A percentile compares a stretch with the other conserved stretches of the same genome.
phyloP scores from a whole-genome alignment of 2,113 vertebrate genomes.

The Callorhinus ursinus region DNA sequence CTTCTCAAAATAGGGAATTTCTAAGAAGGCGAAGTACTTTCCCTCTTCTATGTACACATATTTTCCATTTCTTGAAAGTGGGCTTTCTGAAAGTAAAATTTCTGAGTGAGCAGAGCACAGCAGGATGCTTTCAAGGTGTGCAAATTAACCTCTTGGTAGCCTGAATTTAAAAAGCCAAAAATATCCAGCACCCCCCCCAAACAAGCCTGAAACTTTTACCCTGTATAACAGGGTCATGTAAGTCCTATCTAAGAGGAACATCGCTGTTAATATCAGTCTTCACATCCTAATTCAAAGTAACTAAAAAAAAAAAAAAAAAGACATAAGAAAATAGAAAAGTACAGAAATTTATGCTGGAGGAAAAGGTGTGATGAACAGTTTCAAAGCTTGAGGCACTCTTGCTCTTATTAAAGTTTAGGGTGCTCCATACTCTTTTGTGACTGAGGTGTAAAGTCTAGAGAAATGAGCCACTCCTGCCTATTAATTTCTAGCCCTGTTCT shows the following conservation, averaged over 20 bases:
- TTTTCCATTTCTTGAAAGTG: constrained; percentile 28
- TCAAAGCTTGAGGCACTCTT: not conserved
- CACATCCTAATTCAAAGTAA: not conserved
- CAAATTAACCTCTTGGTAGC: not conserved
- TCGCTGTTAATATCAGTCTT: not conserved
- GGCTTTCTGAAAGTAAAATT: not conserved
- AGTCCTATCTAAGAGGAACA: not conserved
- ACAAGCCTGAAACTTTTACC: not conserved
- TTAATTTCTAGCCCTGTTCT: not conserved
- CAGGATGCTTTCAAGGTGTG: not conserved
- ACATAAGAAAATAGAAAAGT: not conserved
- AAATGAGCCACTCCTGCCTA: not conserved
- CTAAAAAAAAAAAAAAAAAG: not conserved
- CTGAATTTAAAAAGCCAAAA: constrained; percentile 8
- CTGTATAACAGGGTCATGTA: not conserved
- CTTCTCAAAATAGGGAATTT: not conserved
- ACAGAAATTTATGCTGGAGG: not conserved
- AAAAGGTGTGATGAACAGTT: not conserved
- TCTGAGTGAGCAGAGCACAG: not conserved
- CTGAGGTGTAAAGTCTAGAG: not conserved
- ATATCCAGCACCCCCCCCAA: no score
- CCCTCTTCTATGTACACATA: not conserved
- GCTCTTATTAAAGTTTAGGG: not conserved
- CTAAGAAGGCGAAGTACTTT: not conserved
- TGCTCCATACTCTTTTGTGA: not conserved